These are phyloP conservation scores for Hypena proboscidalis DNA, from an alignment of 2,888 invertebrate species.

Conservation along the genomic window DNA sequence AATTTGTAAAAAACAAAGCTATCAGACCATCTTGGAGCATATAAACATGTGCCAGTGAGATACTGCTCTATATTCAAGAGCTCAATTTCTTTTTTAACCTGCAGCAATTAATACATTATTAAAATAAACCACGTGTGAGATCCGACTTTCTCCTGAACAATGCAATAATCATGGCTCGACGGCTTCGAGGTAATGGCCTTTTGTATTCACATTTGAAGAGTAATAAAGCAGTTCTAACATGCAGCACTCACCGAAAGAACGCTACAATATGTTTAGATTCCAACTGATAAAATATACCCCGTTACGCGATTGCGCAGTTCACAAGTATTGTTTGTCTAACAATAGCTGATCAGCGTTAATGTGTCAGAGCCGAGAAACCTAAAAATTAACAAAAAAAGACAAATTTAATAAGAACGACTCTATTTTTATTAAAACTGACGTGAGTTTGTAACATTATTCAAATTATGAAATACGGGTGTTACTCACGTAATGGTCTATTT, in stretches of 20 bases:
- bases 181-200: conserved; percentile 41
- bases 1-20: too few relatives aligned
- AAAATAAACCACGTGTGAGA: conserved; percentile 44
- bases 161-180: conserved; percentile 47
- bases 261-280: conserved; percentile 33
- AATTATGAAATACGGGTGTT: too few relatives aligned
- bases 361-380: conserved; percentile 4
- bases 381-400: neutral
- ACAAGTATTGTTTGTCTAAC: conserved; percentile 30
- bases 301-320: conserved; percentile 33
- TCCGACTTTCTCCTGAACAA: conserved; percentile 56
- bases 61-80: neutral
- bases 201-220: conserved; percentile 44
- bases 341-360: conserved; percentile 26
- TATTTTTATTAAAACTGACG: conserved; percentile 5
- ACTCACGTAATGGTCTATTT: too few relatives aligned
- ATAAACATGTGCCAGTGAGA: too few relatives aligned
- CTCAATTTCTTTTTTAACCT: conserved; percentile 8
- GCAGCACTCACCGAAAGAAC: conserved; percentile 23
- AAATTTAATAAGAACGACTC: neutral
- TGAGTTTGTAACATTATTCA: too few relatives aligned
- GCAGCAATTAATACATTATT: conserved; percentile 20
- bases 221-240: conserved; percentile 22
- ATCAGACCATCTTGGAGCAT: too few relatives aligned
- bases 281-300: conserved; percentile 29